Conservation (phyloP, 1,140 invertebrate genomes). For the Araneus ventricosus region DNA sequence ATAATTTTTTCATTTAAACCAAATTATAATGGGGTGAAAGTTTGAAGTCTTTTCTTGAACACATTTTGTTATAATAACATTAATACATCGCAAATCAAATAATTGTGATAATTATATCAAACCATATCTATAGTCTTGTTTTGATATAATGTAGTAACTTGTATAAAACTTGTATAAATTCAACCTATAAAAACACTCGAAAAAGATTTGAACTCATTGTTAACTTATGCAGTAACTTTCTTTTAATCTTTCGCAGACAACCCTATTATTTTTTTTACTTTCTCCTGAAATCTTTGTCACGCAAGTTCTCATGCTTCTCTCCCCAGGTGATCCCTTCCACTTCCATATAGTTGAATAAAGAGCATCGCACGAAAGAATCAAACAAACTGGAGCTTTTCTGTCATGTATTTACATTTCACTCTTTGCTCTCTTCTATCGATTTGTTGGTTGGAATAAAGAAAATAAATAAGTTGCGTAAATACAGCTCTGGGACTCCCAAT, state of each 20-base stretch:
- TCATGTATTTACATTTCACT: not conserved
- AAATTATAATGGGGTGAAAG: no score
- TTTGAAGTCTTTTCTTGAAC: no score
- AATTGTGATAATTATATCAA: no score
- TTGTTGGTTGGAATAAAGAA: not conserved
- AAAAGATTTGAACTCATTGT: not conserved
- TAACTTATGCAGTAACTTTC: not conserved
- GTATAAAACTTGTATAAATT: no score
- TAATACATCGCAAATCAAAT: no score
- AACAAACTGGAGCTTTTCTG: not conserved
- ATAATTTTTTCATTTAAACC: no score
- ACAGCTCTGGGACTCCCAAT: not conserved
- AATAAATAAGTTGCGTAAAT: constrained; percentile 3
- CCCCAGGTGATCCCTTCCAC: no score
- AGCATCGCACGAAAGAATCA: not conserved
- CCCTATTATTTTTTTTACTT: not conserved
- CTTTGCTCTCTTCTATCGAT: not conserved
- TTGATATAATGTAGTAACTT: no score
- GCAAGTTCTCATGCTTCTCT: not conserved
- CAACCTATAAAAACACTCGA: not conserved
- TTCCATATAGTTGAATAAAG: not conserved
- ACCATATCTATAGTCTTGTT: no score
- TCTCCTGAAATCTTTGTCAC: not conserved
- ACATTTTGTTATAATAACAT: no score
- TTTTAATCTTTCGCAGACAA: not conserved